Base-by-base conservation (phyloP, 2,888 invertebrate species). In the Thera britannica region DNA sequence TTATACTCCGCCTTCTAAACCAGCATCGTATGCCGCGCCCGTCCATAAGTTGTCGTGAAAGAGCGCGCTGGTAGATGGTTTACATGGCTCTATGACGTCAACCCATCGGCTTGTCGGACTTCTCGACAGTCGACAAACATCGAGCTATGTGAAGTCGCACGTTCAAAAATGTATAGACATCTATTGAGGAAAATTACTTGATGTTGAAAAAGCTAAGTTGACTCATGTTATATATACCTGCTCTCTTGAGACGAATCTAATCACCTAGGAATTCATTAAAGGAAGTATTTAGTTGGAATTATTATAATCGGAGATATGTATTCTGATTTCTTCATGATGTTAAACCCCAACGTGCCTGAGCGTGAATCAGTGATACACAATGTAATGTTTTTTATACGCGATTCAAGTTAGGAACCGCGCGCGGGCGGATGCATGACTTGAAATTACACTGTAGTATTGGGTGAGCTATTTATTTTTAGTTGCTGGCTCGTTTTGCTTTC, bases 61-160 rank as follows among this genome's bases (percentile, higher is more conserved):
- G 75, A 75, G 75, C 74, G 70, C 68, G 75, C 77, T 87, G 83
- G 89, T 90, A 84, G 80, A 83, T 86, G 88, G 84, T 87, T 83
- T 84, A 89, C 90, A 88, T 87, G 87, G 84, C 83, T 83, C 84
- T 80, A 93, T 93, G 93, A 93, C 93, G 93, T 93, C 93, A 93
- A 92, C 92, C 79, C 86, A 88, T 93, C 88, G 92, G 91, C 90
- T 90, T 89, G 92, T 88, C 89, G 88, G 90, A 87, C 89, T 92
- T 88, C 90, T 90, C 87, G 88, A 86, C 89, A 89, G 90, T 90
- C 89, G 86, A 88, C 89, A 91, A 92, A 91, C 90, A 90, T 78
- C 80, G 80, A 84, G 79, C 84, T 84, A 85, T 82, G 85, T 86
- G 84, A 84, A 89, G 87, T 86, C 87, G 83, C 82, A 84, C 83